These are phyloP conservation scores for Drosophila peninsularis DNA, from an alignment of 2,888 invertebrate genomes.

Conservation along the genomic window DNA sequence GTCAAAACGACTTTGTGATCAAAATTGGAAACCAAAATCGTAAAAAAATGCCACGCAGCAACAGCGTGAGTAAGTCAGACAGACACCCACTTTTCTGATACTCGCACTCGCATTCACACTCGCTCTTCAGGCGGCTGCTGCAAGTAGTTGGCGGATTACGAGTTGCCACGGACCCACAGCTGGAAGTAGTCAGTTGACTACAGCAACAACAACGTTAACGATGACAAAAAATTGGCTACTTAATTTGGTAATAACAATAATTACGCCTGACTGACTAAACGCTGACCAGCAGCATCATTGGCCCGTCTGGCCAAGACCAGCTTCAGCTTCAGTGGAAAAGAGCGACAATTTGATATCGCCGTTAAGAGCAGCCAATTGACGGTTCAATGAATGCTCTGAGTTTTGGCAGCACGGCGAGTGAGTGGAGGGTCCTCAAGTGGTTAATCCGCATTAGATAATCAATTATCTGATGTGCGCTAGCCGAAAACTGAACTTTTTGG, in stretches of 20 bases:
- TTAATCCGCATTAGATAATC: constrained; percentile 16
- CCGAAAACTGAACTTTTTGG: neutral
- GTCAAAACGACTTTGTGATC: constrained; percentile 76
- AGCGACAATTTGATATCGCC: constrained; percentile 54
- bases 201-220: constrained; percentile 7
- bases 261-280: constrained; percentile 79
- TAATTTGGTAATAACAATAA: constrained; percentile 80
- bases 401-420: constrained; percentile 16
- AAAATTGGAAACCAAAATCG: constrained; percentile 71
- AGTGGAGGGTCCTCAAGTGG: constrained; percentile 6
- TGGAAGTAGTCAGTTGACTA: constrained; percentile 30
- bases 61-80: constrained; percentile 67
- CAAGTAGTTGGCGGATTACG: constrained; percentile 72
- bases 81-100: constrained; percentile 63
- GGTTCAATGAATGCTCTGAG: constrained; percentile 55
- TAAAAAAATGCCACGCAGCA: constrained; percentile 46
- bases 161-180: constrained; percentile 25
- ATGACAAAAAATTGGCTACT: constrained; percentile 75
- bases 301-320: constrained; percentile 28
- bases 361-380: constrained; percentile 58
- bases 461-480: constrained; percentile 19
- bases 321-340: neutral
- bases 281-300: constrained; percentile 66
- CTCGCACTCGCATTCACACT: constrained; percentile 45
- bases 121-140: constrained; percentile 43